These are phyloP conservation scores for Tenrec ecaudatus DNA, from an alignment of 2,113 vertebrate species.

Conservation along the genomic window DNA sequence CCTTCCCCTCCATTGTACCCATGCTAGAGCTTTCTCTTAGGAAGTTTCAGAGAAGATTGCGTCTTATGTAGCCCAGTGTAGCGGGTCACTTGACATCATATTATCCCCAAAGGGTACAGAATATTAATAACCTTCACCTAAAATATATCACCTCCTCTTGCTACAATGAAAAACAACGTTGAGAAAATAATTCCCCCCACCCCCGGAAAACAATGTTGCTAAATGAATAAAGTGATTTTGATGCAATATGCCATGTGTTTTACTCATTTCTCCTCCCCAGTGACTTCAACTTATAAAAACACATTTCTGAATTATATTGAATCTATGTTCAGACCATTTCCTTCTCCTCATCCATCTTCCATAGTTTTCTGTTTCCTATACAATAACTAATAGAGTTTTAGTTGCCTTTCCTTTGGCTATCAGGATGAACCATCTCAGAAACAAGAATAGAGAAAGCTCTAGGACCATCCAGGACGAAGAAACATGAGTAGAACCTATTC, in stretches of 20 bases:
- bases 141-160: neutral
- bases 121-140: neutral
- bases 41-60: neutral
- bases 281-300: neutral
- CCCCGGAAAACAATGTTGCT: neutral
- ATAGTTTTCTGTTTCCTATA: neutral
- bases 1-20: neutral
- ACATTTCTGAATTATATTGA: neutral
- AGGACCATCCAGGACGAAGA: no score
- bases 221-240: neutral
- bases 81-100: rapidly evolving
- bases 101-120: neutral
- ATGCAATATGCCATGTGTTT: neutral
- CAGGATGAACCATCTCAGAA: no score
- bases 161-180: neutral
- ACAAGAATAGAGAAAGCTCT: no score
- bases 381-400: no score
- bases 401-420: no score
- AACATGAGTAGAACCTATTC: no score
- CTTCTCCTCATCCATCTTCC: neutral
- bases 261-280: neutral
- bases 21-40: neutral
- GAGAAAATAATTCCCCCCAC: neutral
- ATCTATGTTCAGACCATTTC: neutral
- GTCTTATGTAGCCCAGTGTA: neutral